A percentile compares a stretch with the other conserved stretches of the same genome.
Evolutionary conservation across 2,113 vertebrate genomes (phyloP).

Genomic region (Thermophis baileyi): DNA sequence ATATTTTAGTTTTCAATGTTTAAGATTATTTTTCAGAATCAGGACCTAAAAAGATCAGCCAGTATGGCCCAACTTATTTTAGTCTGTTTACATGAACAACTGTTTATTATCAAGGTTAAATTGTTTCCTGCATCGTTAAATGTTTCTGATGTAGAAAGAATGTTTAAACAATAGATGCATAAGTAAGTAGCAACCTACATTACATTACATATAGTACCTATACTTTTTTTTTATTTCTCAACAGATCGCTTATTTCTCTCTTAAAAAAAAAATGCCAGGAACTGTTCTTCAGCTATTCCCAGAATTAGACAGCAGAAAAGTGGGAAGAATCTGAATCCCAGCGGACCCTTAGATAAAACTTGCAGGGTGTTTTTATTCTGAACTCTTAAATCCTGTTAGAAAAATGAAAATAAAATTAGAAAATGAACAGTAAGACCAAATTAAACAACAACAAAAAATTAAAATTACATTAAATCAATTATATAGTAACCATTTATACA

Average conservation of each 20-base stretch:
- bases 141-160: too few relatives aligned
- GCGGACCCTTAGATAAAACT: neutral
- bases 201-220: neutral
- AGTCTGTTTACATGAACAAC: neutral
- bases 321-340: neutral
- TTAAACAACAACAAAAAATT: neutral
- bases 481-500: neutral
- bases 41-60: neutral
- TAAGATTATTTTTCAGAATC: neutral
- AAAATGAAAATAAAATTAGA: neutral
- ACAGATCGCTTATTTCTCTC: neutral
- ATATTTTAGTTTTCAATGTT: neutral
- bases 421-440: neutral
- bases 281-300: neutral
- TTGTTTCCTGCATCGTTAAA: neutral
- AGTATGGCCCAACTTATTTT: neutral
- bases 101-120: neutral
- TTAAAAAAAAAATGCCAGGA: neutral
- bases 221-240: neutral
- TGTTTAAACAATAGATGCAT: neutral
- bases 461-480: neutral
- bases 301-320: neutral
- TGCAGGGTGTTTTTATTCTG: neutral
- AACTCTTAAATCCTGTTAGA: neutral
- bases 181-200: neutral